phyloP scores from a whole-genome alignment of 2,797 vertebrate species.

The Numenius phaeopus region DNA sequence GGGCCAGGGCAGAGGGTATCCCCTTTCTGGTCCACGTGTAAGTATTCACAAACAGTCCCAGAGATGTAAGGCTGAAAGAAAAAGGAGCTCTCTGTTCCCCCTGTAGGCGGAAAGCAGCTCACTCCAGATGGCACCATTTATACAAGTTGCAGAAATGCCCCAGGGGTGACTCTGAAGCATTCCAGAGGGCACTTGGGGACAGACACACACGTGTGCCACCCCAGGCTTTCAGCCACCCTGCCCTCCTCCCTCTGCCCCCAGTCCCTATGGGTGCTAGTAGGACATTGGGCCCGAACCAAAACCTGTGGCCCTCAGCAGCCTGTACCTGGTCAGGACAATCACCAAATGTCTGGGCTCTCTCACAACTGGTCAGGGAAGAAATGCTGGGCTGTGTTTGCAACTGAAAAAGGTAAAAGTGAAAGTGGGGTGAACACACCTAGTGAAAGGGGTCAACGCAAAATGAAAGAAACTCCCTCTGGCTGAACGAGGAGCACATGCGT shows the following conservation, averaged over 20 bases:
- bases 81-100: neutral
- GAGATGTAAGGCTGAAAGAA: neutral
- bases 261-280: neutral
- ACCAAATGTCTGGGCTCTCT: rapidly evolving
- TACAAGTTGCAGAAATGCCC: neutral
- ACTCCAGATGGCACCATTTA: neutral
- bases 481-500: neutral
- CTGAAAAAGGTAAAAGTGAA: neutral
- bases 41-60: neutral
- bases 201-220: rapidly evolving
- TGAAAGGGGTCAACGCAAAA: neutral
- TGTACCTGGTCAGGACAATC: neutral
- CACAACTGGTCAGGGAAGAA: neutral
- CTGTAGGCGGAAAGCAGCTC: neutral
- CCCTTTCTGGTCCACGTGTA: neutral
- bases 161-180: neutral
- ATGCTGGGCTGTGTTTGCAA: neutral
- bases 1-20: neutral
- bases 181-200: neutral
- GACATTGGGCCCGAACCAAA: neutral
- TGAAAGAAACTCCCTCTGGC: neutral
- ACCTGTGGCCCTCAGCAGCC: neutral
- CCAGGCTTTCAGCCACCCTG: neutral
- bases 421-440: neutral
- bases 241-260: neutral